Conservation (phyloP, 2,888 invertebrate species). For the Tupiocoris notatus region DNA sequence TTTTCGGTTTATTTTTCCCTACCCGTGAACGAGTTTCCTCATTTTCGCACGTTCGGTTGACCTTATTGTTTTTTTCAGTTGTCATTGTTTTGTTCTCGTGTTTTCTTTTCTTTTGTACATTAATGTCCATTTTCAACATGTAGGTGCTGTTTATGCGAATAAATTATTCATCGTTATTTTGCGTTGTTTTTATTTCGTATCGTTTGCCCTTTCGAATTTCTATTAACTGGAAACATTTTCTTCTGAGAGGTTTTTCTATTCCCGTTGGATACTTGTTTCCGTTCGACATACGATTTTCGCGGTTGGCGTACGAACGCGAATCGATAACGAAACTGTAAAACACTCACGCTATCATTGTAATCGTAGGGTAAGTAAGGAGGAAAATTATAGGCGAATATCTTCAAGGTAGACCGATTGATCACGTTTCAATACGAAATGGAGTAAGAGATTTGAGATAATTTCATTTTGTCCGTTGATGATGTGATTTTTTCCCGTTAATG, state of each 20-base stretch:
- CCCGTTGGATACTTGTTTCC: too few species aligned
- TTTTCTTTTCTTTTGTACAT: constrained; percentile 9
- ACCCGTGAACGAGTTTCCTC: neutral
- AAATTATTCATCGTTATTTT: constrained; percentile 36
- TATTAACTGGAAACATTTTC: too few species aligned
- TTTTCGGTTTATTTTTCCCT: neutral
- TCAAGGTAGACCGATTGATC: constrained; percentile 38
- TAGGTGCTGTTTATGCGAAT: constrained; percentile 25
- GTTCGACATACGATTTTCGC: too few species aligned
- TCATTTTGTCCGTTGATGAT: too few species aligned
- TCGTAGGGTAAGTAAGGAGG: constrained; percentile 38
- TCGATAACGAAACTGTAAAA: constrained; percentile 15
- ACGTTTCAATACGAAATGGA: too few species aligned
- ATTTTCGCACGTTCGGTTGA: neutral
- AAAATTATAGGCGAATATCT: constrained; percentile 30
- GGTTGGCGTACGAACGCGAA: neutral
- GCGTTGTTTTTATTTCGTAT: constrained; percentile 33
- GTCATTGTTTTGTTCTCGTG: neutral
- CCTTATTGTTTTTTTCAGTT: neutral
- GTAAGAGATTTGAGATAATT: too few species aligned
- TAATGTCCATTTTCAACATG: constrained; percentile 17
- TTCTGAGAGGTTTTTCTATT: too few species aligned
- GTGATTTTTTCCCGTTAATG: too few species aligned
- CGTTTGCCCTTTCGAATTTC: constrained; percentile 30
- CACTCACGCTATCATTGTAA: constrained; percentile 28